A percentile compares a stretch with the other conserved stretches of the same genome.
Conservation (phyloP, 2,797 vertebrate genomes). For the Enteromius fasciolatus region DNA sequence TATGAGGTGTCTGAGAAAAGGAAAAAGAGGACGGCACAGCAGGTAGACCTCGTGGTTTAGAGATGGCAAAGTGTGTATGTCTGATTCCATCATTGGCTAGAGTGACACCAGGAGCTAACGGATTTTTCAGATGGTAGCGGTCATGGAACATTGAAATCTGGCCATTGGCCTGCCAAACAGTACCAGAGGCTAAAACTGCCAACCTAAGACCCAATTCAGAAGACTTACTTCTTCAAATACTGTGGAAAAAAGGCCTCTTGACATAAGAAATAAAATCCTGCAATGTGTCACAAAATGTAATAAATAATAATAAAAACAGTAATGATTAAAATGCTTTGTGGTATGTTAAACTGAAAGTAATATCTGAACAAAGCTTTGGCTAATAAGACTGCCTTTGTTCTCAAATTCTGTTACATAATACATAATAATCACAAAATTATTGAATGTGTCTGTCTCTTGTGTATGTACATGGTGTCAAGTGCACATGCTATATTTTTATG, state of each 20-base stretch:
- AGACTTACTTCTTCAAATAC: slow-evolving; percentile 25
- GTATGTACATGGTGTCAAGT: background rate
- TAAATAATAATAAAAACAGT: background rate
- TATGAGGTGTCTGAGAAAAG: slow-evolving; percentile 70
- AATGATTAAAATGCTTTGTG: background rate
- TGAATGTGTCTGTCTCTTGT: background rate
- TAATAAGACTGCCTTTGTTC: background rate
- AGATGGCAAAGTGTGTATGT: slow-evolving; percentile 65
- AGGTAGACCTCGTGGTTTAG: slow-evolving; percentile 60
- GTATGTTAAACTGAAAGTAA: background rate
- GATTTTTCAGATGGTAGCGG: slow-evolving; percentile 74
- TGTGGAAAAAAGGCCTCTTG: slow-evolving; percentile 4
- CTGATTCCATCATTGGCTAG: slow-evolving; percentile 70
- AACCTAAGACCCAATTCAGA: slow-evolving; percentile 29
- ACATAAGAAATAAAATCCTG: background rate
- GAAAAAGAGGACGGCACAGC: slow-evolving; percentile 58
- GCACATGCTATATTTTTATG: background rate
- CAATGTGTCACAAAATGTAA: background rate
- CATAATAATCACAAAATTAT: background rate
- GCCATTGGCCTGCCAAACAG: slow-evolving; percentile 42
- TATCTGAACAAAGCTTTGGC: background rate
- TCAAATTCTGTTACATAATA: background rate
- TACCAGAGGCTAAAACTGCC: slow-evolving; percentile 11
- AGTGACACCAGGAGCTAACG: slow-evolving; percentile 71
- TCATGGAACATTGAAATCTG: slow-evolving; percentile 67